Conservation (phyloP, 1,140 invertebrate species). For the Drosophila watanabei region DNA sequence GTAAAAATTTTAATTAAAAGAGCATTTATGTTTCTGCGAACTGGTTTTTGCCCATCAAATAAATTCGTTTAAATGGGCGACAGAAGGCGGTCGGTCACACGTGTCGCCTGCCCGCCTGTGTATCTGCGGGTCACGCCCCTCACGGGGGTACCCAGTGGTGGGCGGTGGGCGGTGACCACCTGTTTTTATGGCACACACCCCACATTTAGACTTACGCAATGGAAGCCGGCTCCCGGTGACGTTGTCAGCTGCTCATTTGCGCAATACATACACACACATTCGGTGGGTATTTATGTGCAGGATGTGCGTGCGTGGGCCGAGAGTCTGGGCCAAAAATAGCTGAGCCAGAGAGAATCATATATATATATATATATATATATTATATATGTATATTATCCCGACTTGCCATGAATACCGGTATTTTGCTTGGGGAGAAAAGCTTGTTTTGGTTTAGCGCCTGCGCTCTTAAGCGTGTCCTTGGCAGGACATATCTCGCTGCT, state of each 20-base stretch:
- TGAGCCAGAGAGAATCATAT: slow-evolving; percentile 2
- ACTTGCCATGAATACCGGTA: slow-evolving; percentile 6
- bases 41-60: slow-evolving; percentile 10
- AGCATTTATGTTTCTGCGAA: background rate
- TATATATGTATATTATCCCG: background rate
- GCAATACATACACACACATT: background rate
- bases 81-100: slow-evolving; percentile 24
- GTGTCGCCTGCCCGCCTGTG: slow-evolving; percentile 27
- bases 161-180: slow-evolving; percentile 37
- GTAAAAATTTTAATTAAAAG: background rate
- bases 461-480: slow-evolving; percentile 60
- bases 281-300: slow-evolving; percentile 5
- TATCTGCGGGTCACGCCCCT: slow-evolving; percentile 49
- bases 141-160: background rate
- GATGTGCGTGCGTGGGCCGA: slow-evolving; percentile 11
- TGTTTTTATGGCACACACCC: slow-evolving; percentile 52
- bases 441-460: slow-evolving; percentile 40
- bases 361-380: background rate
- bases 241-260: slow-evolving; percentile 38
- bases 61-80: slow-evolving; percentile 6
- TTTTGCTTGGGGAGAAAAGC: slow-evolving; percentile 22
- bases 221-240: slow-evolving; percentile 56
- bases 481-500: slow-evolving; percentile 50
- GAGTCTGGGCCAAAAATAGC: slow-evolving; percentile 34
- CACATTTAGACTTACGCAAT: slow-evolving; percentile 52